Evolutionary conservation across 2,797 vertebrate genomes (phyloP).

Genomic region (Gadopsis bispinosus): DNA sequence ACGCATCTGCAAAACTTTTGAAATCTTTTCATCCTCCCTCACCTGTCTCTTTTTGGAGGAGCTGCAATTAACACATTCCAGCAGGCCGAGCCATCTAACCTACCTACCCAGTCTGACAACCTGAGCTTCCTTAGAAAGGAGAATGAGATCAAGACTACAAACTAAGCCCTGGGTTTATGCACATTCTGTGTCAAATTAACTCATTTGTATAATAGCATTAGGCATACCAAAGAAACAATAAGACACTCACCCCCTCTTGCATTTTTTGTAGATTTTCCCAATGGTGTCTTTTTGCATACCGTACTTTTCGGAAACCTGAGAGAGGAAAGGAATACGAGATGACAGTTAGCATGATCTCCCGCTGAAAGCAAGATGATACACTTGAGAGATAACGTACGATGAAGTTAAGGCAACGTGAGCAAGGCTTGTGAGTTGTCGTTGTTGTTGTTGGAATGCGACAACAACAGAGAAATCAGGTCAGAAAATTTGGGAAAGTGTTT

Average conservation of each 20-base stretch:
- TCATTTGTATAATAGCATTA: neutral
- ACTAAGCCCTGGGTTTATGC: constrained; percentile 41
- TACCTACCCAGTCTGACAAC: constrained; percentile 68
- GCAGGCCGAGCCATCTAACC: constrained; percentile 59
- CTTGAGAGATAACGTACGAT: neutral
- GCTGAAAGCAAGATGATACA: constrained; percentile 39
- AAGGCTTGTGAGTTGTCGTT: neutral
- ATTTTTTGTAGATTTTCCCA: constrained; percentile 98
- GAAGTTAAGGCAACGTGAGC: neutral
- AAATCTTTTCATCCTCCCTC: constrained; percentile 69
- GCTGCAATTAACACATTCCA: constrained; percentile 79
- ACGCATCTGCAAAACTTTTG: constrained; percentile 71
- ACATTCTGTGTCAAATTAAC: neutral
- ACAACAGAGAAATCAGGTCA: neutral
- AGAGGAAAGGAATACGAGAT: constrained; percentile 52
- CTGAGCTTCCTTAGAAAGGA: constrained; percentile 61
- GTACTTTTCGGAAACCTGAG: constrained; percentile 98
- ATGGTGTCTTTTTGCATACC: constrained; percentile 94
- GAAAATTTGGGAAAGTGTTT: neutral
- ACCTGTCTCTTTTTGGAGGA: constrained; percentile 62
- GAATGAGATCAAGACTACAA: constrained; percentile 53
- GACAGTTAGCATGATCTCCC: constrained; percentile 37
- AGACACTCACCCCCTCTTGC: constrained; percentile 95
- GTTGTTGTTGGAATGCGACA: neutral
- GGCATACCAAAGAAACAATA: constrained; percentile 11